These are phyloP conservation scores for Eupsittula cactorum DNA, from an alignment of 2,113 vertebrate species.

Conservation along the genomic window DNA sequence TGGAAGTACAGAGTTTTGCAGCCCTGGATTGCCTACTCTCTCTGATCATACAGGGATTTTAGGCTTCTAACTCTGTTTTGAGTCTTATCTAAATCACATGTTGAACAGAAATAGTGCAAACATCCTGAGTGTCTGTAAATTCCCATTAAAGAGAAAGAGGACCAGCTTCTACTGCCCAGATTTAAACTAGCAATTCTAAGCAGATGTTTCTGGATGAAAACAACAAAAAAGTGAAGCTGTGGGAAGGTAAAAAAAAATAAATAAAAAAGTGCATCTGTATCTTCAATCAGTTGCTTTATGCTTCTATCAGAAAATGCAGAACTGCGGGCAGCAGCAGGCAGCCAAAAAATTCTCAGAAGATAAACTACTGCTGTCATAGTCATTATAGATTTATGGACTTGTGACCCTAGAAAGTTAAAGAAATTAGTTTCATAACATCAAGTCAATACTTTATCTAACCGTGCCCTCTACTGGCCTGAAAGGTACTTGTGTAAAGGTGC, in stretches of 20 bases:
- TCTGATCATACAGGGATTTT: not conserved
- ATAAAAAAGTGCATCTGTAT: not conserved
- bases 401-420: not conserved
- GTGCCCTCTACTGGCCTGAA: slow-evolving; percentile 60
- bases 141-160: not conserved
- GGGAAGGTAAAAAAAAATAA: not conserved
- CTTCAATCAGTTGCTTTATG: not conserved
- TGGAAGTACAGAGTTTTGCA: not conserved
- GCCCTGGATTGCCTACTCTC: not conserved
- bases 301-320: not conserved
- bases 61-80: not conserved
- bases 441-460: slow-evolving; percentile 13
- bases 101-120: not conserved
- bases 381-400: not conserved
- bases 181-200: not conserved
- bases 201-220: not conserved
- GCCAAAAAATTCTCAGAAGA: not conserved
- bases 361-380: not conserved
- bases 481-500: not conserved
- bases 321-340: not conserved
- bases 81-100: not conserved
- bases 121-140: not conserved
- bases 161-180: not conserved
- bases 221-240: not conserved
- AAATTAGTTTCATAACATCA: not conserved